Evolutionary conservation across 2,888 invertebrate genomes (phyloP).

Genomic region (Acleris emargana): DNA sequence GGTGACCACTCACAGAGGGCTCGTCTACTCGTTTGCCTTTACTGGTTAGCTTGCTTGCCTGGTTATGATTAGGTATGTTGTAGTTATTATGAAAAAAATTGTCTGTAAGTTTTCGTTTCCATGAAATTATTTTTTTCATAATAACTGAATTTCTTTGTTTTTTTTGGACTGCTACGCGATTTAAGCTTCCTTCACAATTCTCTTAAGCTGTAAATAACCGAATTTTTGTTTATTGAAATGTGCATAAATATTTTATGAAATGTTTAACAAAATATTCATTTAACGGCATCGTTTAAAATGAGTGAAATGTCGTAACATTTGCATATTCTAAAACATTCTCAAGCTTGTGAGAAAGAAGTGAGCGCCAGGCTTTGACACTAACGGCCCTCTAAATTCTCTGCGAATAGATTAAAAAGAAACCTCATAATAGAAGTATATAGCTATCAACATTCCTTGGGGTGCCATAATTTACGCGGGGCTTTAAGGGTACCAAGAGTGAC

Average conservation of each 20-base stretch:
- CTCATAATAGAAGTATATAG: slow-evolving; percentile 50
- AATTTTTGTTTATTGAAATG: slow-evolving; percentile 26
- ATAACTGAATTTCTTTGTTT: too few relatives aligned
- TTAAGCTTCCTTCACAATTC: too few relatives aligned
- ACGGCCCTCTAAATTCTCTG: slow-evolving; percentile 60
- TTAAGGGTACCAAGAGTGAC: slow-evolving; percentile 29
- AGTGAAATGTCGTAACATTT: slow-evolving; percentile 49
- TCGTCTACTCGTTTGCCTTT: too few relatives aligned
- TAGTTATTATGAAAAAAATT: too few relatives aligned
- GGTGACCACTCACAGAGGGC: too few relatives aligned
- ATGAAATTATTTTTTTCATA: too few relatives aligned
- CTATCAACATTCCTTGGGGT: slow-evolving; percentile 40
- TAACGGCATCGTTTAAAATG: slow-evolving; percentile 30
- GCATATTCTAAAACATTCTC: slow-evolving; percentile 51
- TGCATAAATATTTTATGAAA: slow-evolving; percentile 30
- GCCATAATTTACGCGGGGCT: slow-evolving; percentile 26
- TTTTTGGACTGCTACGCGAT: too few relatives aligned
- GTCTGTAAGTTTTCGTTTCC: too few relatives aligned
- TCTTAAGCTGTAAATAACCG: not conserved
- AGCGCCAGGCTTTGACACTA: slow-evolving; percentile 58
- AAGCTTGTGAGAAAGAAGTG: slow-evolving; percentile 52
- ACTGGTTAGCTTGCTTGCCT: too few relatives aligned
- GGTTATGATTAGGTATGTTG: too few relatives aligned
- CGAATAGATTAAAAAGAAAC: slow-evolving; percentile 60
- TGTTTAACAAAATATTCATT: slow-evolving; percentile 25